These are phyloP conservation scores for Grus americana DNA, from an alignment of 2,113 vertebrate species.

Conservation along the genomic window DNA sequence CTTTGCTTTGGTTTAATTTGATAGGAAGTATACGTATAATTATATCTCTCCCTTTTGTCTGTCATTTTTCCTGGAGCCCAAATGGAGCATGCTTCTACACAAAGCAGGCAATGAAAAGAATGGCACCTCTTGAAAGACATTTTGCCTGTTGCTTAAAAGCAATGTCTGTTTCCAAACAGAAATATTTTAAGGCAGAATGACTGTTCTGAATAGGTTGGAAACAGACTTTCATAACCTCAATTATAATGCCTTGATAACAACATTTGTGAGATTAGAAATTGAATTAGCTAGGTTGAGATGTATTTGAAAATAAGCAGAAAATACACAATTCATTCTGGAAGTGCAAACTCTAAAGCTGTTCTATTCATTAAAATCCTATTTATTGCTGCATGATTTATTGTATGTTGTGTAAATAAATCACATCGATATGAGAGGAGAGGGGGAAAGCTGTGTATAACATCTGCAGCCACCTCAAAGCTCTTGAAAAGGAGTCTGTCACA, in stretches of 20 bases:
- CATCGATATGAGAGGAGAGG: neutral
- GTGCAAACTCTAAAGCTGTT: neutral
- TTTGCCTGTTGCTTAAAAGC: neutral
- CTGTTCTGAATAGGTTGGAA: constrained; percentile 18
- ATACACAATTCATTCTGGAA: neutral
- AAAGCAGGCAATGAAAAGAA: constrained; percentile 11
- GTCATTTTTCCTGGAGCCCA: neutral
- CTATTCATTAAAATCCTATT: neutral
- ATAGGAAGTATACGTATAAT: neutral
- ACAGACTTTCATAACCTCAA: neutral
- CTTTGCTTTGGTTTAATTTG: constrained; percentile 38
- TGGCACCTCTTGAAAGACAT: neutral
- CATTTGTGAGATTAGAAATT: constrained; percentile 4
- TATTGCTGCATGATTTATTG: neutral
- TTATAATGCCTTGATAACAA: constrained; percentile 29
- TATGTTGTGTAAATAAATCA: neutral
- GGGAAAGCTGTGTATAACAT: neutral
- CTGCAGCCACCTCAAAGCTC: neutral
- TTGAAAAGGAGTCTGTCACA: neutral
- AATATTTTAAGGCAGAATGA: constrained; percentile 17
- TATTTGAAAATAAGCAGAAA: constrained; percentile 13
- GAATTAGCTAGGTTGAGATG: neutral
- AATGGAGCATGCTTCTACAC: neutral
- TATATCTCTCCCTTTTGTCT: constrained; percentile 27
- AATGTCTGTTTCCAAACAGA: neutral